Base-by-base conservation (phyloP, 1,140 invertebrate genomes). In the Drosophila teissieri region DNA sequence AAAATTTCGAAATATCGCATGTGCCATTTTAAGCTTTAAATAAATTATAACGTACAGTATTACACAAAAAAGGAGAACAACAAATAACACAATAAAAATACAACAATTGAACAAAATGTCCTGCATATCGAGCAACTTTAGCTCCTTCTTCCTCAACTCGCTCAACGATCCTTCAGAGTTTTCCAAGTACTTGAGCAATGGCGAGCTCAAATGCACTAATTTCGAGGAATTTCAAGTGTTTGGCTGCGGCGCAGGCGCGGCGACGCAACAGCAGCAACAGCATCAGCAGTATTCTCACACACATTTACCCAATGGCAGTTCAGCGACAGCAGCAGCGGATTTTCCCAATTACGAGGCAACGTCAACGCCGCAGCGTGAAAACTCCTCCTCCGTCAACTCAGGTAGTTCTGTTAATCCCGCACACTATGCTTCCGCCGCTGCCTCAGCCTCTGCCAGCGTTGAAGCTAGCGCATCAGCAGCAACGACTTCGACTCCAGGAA, bases 71-170 rank as follows among this genome's bases (percentile, higher is more conserved):
- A 22, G 3, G 19, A 19, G 19, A 12, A 4, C 4, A 10, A 19
- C 1, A 12, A 45, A 45, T 19, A 15, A 42, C 2, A 45, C 17
- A 4, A 19, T 3, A 40, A n/a, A 42, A 8, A 42, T 8, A 45
- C 7, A 45, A 51, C 46, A 49, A 49, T 34, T 49, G 39, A 11
- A 68, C 61, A 91, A 92, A 74, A 92, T 92, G 91, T 92, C 91
- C 86, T 92, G 91, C 86, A 92, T 92, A 82, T 92, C 91, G 68
- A 92, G 86, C 73, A 92, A 92, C 70, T 92, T 92, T 58, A 92
- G 91, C 79, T 92, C 91, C 53, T 92, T 92, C 73, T 92, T 92
- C 55, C 78, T 92, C 14, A 91, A 92, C 62, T 91, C 91, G 31
- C 70, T 92, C 45, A 92, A 92, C 62, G 91, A 92, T 91, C 86